Evolutionary conservation across 2,888 invertebrate genomes (phyloP).

Genomic region (Meteorus colon): DNA sequence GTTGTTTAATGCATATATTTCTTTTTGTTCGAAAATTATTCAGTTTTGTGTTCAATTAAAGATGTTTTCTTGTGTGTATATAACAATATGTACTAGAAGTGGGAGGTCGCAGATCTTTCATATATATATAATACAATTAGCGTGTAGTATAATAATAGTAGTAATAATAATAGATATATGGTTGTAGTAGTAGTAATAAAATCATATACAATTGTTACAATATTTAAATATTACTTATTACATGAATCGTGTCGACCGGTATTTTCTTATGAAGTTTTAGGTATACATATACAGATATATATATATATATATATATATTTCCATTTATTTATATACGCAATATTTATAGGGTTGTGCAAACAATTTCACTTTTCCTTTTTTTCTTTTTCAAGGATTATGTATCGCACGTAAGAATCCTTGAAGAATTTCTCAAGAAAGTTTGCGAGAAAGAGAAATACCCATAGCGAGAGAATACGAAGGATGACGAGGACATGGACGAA

Average conservation of each 20-base stretch:
- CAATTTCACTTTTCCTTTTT: conserved; percentile 46
- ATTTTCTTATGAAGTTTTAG: conserved; percentile 51
- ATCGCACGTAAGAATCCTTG: conserved; percentile 45
- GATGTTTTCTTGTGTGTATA: conserved; percentile 51
- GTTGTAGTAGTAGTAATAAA: conserved; percentile 70
- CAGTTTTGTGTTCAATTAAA: conserved; percentile 32
- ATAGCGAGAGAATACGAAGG: conserved; percentile 23
- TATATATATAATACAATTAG: conserved; percentile 73
- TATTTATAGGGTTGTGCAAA: conserved; percentile 71
- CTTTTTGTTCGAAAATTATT: conserved; percentile 25
- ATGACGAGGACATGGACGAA: neutral
- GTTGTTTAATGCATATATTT: conserved; percentile 37
- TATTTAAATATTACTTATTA: conserved; percentile 74
- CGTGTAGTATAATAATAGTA: conserved; percentile 61
- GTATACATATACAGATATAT: conserved; percentile 59
- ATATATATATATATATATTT: conserved; percentile 65
- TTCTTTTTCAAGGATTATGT: conserved; percentile 36
- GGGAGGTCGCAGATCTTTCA: conserved; percentile 67
- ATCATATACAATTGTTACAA: conserved; percentile 74
- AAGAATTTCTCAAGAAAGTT: conserved; percentile 36
- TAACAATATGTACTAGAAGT: conserved; percentile 70
- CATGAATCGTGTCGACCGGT: conserved; percentile 70
- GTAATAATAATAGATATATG: conserved; percentile 45
- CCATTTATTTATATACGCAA: conserved; percentile 66
- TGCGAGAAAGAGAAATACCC: conserved; percentile 26